Evolutionary conservation across 2,797 vertebrate genomes (phyloP).

Genomic region (Aphelocoma californica): DNA sequence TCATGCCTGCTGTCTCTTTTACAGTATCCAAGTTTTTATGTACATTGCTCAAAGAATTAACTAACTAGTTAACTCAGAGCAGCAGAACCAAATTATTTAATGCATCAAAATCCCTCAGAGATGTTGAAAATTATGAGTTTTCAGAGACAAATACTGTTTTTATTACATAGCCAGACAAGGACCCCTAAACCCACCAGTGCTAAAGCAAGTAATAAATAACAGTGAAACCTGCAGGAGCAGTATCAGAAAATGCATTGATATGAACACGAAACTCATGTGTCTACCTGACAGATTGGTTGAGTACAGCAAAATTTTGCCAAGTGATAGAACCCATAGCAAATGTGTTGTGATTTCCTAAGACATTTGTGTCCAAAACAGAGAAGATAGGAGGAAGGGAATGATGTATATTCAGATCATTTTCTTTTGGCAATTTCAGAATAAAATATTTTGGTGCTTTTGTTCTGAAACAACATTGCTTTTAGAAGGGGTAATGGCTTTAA

Average conservation of each 20-base stretch:
- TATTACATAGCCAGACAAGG: neutral
- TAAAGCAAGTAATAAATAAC: conserved; percentile 8
- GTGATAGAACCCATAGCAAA: neutral
- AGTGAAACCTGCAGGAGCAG: neutral
- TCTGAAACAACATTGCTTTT: neutral
- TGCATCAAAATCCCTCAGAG: neutral
- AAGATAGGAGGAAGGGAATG: neutral
- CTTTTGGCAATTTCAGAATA: neutral
- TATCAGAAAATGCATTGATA: conserved; percentile 4
- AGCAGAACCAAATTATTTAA: neutral
- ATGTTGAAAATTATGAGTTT: neutral
- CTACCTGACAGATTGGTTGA: neutral
- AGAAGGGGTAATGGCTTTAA: neutral
- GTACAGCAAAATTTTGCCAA: neutral
- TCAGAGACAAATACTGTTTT: neutral
- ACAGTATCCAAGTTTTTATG: neutral
- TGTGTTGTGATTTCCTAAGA: neutral
- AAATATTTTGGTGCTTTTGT: neutral
- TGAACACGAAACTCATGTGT: neutral
- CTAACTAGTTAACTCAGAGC: neutral
- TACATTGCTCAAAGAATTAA: neutral
- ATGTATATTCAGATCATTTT: neutral
- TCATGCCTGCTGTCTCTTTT: neutral
- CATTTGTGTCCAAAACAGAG: neutral
- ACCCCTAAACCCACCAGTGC: neutral